Conservation (phyloP, 1,140 invertebrate species). For the Drosophila orena region DNA sequence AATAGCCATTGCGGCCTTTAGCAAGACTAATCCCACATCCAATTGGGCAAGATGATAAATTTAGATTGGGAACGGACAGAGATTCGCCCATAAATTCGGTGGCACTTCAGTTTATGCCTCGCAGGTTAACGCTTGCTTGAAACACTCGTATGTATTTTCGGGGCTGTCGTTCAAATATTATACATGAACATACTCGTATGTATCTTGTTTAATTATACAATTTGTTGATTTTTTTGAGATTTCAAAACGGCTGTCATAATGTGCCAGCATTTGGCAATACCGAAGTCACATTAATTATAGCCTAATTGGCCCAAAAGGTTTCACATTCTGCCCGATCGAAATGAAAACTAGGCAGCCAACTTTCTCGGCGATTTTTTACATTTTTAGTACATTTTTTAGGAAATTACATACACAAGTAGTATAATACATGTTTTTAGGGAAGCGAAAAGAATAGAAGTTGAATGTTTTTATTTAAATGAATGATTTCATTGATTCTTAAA, state of each 20-base stretch:
- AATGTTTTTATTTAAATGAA: too few species aligned
- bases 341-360: conserved; percentile 1
- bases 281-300: conserved; percentile 63
- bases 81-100: conserved; percentile 45
- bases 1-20: conserved; percentile 25
- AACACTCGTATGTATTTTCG: conserved; percentile 11
- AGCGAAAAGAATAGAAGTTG: too few species aligned
- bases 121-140: conserved; percentile 67
- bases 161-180: conserved; percentile 6
- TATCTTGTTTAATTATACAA: conserved; percentile 59
- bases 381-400: too few species aligned
- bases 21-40: conserved; percentile 14
- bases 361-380: conserved; percentile 1
- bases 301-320: conserved; percentile 50
- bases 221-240: conserved; percentile 24
- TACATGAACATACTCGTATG: neutral
- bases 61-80: conserved; percentile 6
- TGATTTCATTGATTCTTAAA: too few species aligned
- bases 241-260: conserved; percentile 65
- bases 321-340: conserved; percentile 50
- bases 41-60: conserved; percentile 38
- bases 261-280: conserved; percentile 51
- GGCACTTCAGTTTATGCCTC: conserved; percentile 47
- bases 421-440: too few species aligned
- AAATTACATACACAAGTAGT: too few species aligned